Conservation (phyloP, 2,113 vertebrate genomes). For the Lycaon pictus region DNA sequence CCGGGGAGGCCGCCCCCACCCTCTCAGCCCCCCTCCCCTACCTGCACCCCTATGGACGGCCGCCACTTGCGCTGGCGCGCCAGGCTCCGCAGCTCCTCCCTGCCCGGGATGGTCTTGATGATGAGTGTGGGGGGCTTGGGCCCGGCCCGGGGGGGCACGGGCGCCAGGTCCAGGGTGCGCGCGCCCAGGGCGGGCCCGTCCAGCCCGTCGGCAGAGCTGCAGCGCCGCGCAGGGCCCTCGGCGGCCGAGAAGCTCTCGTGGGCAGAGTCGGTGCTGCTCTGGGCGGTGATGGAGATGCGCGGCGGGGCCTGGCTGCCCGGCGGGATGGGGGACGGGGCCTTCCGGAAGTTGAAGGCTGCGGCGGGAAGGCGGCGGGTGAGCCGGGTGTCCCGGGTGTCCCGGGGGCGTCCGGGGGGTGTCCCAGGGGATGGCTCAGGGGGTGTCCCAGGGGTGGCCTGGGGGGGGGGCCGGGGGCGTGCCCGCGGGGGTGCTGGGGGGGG, state of each 20-base stretch:
- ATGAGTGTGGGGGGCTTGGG: conserved; percentile 92
- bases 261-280: conserved; percentile 99
- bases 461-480: no score
- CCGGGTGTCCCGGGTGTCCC: no score
- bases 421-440: no score
- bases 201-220: conserved; percentile 95
- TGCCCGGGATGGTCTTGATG: conserved; percentile 90
- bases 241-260: conserved; percentile 95
- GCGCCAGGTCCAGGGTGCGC: conserved; percentile 88
- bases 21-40: conserved; percentile 71
- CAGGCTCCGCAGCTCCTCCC: conserved; percentile 93
- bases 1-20: no score
- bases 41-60: conserved; percentile 98
- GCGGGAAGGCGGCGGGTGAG: neutral
- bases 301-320: conserved; percentile 97
- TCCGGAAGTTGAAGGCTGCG: conserved; percentile 97
- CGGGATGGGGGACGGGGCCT: conserved; percentile 97
- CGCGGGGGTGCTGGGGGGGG: no score
- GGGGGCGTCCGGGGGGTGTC: no score
- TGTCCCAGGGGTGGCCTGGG: no score
- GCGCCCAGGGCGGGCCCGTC: conserved; percentile 89
- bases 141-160: conserved; percentile 86
- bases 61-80: conserved; percentile 95
- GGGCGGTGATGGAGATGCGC: conserved; percentile 96
- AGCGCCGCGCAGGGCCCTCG: conserved; percentile 90